A percentile compares a stretch with the other conserved stretches of the same genome.
phyloP scores from a whole-genome alignment of 1,140 invertebrate genomes.

The Anastatus disparis region DNA sequence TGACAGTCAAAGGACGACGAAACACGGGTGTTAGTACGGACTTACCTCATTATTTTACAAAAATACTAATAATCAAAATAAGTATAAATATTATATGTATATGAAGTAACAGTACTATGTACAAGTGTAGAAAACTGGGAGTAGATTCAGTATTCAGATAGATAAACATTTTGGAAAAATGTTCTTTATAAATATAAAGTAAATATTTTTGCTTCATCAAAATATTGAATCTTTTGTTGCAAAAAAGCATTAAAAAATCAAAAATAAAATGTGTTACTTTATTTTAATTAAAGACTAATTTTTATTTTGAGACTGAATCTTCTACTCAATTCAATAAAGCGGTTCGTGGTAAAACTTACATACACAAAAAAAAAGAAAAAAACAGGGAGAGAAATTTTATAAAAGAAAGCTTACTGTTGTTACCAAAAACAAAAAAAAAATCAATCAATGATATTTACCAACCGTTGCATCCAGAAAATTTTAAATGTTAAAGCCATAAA shows the following conservation, averaged over 20 bases:
- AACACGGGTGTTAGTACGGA: constrained; percentile 30
- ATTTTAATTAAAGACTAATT: constrained; percentile 1
- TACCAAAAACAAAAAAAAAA: constrained; percentile 32
- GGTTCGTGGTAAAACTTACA: constrained; percentile 4
- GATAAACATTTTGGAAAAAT: neutral
- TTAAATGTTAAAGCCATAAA: constrained; percentile 13
- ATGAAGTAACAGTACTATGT: constrained; percentile 27
- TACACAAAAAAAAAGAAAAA: constrained; percentile 6
- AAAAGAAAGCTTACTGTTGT: constrained; percentile 29
- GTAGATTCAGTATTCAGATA: constrained; percentile 19
- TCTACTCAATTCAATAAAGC: neutral
- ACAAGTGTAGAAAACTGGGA: constrained; percentile 8
- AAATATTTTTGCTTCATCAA: no score
- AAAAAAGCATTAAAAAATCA: no score
- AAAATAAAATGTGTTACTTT: neutral
- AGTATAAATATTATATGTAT: constrained; percentile 40
- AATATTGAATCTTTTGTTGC: no score
- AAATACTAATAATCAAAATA: constrained; percentile 42
- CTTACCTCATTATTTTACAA: constrained; percentile 44
- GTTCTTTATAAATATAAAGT: no score
- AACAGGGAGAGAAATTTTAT: neutral
- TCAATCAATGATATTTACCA: constrained; percentile 29
- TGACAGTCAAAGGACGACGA: constrained; percentile 27
- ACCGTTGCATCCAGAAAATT: neutral
- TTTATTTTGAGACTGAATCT: constrained; percentile 30